Percentiles rank a stretch among this genome's conserved stretches.
These are phyloP conservation scores for Echiichthys vipera DNA, from an alignment of 2,797 vertebrate genomes.

Conservation along the genomic window DNA sequence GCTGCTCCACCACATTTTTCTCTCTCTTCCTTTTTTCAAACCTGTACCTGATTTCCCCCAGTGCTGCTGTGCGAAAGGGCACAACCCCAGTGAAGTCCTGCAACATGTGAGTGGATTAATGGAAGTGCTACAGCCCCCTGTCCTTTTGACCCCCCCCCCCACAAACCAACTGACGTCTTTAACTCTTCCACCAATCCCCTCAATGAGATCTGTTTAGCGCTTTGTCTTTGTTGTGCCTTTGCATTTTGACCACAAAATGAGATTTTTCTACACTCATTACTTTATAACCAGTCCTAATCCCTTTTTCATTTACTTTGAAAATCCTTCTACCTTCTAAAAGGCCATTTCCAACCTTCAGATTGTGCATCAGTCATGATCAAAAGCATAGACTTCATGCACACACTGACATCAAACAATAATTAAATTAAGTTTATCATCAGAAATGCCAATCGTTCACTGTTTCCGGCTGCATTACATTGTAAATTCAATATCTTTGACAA, in stretches of 20 bases:
- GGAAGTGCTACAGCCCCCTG: slow-evolving; percentile 13
- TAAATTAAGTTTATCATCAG: not conserved
- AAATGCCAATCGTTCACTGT: not conserved
- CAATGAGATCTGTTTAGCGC: not conserved
- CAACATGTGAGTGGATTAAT: slow-evolving; percentile 65
- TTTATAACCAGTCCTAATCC: slow-evolving; percentile 21
- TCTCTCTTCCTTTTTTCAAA: slow-evolving; percentile 30
- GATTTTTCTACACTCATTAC: slow-evolving; percentile 1
- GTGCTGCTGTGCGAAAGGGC: slow-evolving; percentile 22
- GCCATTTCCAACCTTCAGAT: not conserved
- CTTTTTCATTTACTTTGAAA: not conserved
- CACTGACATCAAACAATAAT: not conserved
- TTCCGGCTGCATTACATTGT: not conserved
- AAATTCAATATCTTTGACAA: not conserved
- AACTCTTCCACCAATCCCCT: not conserved
- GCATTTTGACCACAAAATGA: slow-evolving; percentile 5
- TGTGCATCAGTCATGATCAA: not conserved
- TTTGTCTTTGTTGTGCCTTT: slow-evolving; percentile 9
- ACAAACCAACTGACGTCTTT: slow-evolving; percentile 29
- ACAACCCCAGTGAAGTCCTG: slow-evolving; percentile 17
- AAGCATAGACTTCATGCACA: not conserved
- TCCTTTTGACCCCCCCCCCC: slow-evolving; percentile 15
- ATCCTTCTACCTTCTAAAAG: not conserved
- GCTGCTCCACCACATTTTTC: slow-evolving; percentile 75
- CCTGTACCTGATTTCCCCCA: slow-evolving; percentile 27